phyloP scores from a whole-genome alignment of 2,888 invertebrate species.

The Tachystola acroxantha region DNA sequence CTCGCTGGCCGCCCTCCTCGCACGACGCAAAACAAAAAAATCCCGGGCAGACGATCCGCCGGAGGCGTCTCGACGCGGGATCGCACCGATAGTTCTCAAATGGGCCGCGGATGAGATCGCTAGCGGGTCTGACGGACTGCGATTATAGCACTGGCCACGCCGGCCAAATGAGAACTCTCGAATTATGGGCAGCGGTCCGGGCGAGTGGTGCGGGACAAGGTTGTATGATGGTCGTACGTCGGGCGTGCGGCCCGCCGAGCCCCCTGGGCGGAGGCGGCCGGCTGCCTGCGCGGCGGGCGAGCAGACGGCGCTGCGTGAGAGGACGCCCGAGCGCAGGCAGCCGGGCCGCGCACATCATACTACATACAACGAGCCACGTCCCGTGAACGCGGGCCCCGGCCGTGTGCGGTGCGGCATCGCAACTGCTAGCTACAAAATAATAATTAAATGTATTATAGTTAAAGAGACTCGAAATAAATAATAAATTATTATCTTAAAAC shows the following conservation, averaged over 20 bases:
- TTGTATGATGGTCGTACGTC: neutral
- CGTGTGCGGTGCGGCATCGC: constrained; percentile 72
- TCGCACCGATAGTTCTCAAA: constrained; percentile 44
- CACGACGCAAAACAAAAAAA: constrained; percentile 64
- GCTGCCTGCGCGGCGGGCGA: constrained; percentile 37
- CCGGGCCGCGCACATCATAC: too few species aligned
- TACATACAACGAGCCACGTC: constrained; percentile 60
- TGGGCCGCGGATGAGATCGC: constrained; percentile 46
- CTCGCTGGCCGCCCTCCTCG: constrained; percentile 55
- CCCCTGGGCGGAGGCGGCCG: constrained; percentile 47
- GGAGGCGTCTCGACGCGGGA: constrained; percentile 33
- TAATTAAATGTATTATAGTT: constrained; percentile 51
- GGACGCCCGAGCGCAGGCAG: constrained; percentile 36
- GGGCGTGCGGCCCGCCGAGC: constrained; percentile 33
- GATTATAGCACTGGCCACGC: constrained; percentile 26
- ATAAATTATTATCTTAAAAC: constrained; percentile 78
- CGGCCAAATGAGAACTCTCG: constrained; percentile 34
- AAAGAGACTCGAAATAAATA: constrained; percentile 79
- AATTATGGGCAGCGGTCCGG: constrained; percentile 14
- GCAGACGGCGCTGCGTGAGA: constrained; percentile 15
- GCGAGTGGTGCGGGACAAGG: neutral
- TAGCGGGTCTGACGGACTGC: constrained; percentile 34
- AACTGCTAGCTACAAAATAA: constrained; percentile 65
- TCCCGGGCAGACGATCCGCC: constrained; percentile 45
- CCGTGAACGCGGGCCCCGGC: constrained; percentile 68